Conservation (phyloP, 1,140 invertebrate species). For the Monomorium pharaonis region DNA sequence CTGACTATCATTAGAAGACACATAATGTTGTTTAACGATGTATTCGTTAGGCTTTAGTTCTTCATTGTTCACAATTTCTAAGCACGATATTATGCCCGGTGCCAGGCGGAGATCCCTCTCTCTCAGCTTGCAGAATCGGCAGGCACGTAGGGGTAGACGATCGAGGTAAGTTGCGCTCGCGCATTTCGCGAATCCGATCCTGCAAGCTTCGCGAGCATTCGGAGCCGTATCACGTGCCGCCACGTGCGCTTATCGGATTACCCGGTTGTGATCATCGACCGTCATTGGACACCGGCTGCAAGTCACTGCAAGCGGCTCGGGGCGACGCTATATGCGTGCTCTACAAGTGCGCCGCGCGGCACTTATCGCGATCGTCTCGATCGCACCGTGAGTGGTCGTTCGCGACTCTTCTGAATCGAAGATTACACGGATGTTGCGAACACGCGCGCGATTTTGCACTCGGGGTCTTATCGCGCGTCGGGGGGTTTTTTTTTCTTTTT, state of each 20-base stretch:
- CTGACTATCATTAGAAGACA: background rate
- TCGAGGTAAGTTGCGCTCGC: slow-evolving; percentile 33
- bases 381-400: background rate
- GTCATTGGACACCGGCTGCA: slow-evolving; percentile 75
- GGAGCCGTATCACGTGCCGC: slow-evolving; percentile 77
- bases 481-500: too few species aligned
- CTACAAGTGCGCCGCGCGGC: background rate
- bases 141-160: background rate
- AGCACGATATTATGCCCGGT: too few species aligned
- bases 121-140: background rate
- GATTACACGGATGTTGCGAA: background rate
- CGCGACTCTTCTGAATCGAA: background rate
- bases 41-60: background rate
- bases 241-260: slow-evolving; percentile 80
- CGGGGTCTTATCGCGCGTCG: background rate
- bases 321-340: background rate
- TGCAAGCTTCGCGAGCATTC: slow-evolving; percentile 46
- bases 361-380: slow-evolving; percentile 44
- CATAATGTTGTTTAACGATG: background rate
- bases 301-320: slow-evolving; percentile 39
- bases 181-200: slow-evolving; percentile 7
- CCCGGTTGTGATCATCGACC: slow-evolving; percentile 71
- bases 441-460: background rate
- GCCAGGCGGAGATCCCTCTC: background rate
- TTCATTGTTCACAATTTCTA: background rate